Base-by-base conservation (phyloP, 92 coral and sea anemone genomes). In the Epizoanthus stellaris region DNA sequence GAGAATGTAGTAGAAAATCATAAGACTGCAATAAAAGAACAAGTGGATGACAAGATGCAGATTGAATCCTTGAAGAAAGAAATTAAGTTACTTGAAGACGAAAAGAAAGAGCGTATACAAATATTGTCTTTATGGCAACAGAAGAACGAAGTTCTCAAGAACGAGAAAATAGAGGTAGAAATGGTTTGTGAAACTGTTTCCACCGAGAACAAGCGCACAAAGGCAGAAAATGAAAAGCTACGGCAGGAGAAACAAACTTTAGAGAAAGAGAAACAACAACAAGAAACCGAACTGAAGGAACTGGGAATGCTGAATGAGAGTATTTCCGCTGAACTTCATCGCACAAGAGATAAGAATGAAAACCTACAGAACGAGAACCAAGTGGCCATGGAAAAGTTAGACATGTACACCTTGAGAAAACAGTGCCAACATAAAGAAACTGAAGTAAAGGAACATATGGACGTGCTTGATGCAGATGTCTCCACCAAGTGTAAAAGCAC, bases 211-310 rank as follows among this genome's bases (percentile, higher is more conserved):
- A 62, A 64, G 56, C 71, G 73, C 8, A 80, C 76, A 4, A 66
- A 83, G 38, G 79, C 62, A 25, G 87, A 80, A 36, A 68, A 57
- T 75, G 80, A 79, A 13, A 86, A 86, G 64, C 70, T 86, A 6
- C 13, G 58, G n/a, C 77, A 86, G 17, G 89, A 86, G 52, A 86
- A 77, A 40, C 77, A 86, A 15, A 38, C 43, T 21, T 69, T 86
- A 60, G 85, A 86, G 39, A 67, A 60, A 52, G 90, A 61, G 43
- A 81, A 72, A 36, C 75, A 87, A 6, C 65, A 81, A 23, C 38
- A 80, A 34, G 85, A 81, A 45, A 30, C 7, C 8, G 53, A 64
- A 42, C 75, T 81, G 3, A 39, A 21, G 1, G 65, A 61, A 6
- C 30, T 67, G 10, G 20, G 75, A 11, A 81, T 39, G 67, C 8